Percentiles rank a stretch among this genome's conserved stretches.
Evolutionary conservation across 2,113 vertebrate genomes (phyloP).

Genomic region (Gasterosteus nipponicus): DNA sequence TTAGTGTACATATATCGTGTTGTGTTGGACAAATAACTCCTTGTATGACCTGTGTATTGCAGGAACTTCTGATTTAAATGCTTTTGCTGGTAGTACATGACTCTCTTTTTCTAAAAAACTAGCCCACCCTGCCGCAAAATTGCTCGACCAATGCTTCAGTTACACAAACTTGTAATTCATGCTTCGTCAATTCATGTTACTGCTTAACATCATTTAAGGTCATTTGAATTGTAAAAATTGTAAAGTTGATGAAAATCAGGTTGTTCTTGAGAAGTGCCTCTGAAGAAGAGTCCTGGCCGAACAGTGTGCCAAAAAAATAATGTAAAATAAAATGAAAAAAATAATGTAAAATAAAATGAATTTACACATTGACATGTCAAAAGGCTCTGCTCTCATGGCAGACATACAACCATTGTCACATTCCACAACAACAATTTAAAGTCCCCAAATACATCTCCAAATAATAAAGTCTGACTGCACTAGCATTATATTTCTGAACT

Average conservation of each 20-base stretch:
- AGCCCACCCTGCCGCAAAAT: neutral
- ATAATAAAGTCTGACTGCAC: neutral
- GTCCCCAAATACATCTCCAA: neutral
- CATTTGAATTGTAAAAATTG: neutral
- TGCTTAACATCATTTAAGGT: neutral
- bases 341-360: neutral
- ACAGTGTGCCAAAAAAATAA: too few species aligned
- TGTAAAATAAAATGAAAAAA: neutral
- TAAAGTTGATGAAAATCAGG: neutral
- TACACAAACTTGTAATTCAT: neutral
- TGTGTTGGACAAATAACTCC: neutral
- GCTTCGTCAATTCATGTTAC: neutral
- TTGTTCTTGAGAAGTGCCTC: neutral
- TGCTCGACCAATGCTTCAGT: neutral
- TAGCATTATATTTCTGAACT: too few species aligned
- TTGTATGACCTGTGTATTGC: neutral
- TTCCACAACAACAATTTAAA: neutral
- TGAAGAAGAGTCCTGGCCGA: neutral
- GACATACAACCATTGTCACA: too few species aligned
- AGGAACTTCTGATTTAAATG: neutral
- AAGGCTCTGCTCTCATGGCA: neutral
- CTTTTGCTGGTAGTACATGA: neutral
- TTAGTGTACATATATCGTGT: neutral
- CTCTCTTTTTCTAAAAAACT: neutral
- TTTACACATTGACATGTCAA: constrained; percentile 7